phyloP scores from a whole-genome alignment of 2,797 vertebrate genomes.

The Arrhamphus sclerolepis region DNA sequence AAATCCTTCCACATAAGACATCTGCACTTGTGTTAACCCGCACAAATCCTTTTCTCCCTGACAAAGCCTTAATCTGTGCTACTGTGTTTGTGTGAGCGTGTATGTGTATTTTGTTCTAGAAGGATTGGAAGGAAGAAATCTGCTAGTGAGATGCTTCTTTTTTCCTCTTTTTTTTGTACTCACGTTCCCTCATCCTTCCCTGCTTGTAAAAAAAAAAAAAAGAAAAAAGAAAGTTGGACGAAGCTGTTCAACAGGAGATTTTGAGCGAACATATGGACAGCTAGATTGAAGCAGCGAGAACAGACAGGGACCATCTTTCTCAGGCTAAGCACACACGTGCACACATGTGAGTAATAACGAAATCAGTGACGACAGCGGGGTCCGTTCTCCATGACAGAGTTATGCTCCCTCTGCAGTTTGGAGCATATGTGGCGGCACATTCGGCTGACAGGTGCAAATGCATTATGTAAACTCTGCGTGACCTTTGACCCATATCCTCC shows the following conservation, averaged over 20 bases:
- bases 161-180: conserved; percentile 36
- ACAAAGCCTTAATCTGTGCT: conserved; percentile 78
- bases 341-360: conserved; percentile 47
- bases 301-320: conserved; percentile 63
- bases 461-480: conserved; percentile 70
- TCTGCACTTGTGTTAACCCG: conserved; percentile 74
- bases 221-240: conserved; percentile 71
- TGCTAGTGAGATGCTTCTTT: no score
- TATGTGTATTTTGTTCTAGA: conserved; percentile 29
- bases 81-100: conserved; percentile 25
- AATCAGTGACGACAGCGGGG: conserved; percentile 64
- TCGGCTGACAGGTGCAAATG: conserved; percentile 71
- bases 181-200: conserved; percentile 43
- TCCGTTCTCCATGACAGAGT: conserved; percentile 61
- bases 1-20: conserved; percentile 75
- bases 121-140: conserved; percentile 69
- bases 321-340: conserved; percentile 39
- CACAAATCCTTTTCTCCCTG: conserved; percentile 75
- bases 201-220: conserved; percentile 32
- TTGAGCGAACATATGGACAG: conserved; percentile 72
- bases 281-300: conserved; percentile 68
- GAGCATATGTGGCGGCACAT: conserved; percentile 55
- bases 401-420: conserved; percentile 58
- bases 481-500: conserved; percentile 79
- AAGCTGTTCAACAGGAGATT: conserved; percentile 72